phyloP scores from a whole-genome alignment of 2,888 invertebrate genomes.

The Parnassius glacialis region DNA sequence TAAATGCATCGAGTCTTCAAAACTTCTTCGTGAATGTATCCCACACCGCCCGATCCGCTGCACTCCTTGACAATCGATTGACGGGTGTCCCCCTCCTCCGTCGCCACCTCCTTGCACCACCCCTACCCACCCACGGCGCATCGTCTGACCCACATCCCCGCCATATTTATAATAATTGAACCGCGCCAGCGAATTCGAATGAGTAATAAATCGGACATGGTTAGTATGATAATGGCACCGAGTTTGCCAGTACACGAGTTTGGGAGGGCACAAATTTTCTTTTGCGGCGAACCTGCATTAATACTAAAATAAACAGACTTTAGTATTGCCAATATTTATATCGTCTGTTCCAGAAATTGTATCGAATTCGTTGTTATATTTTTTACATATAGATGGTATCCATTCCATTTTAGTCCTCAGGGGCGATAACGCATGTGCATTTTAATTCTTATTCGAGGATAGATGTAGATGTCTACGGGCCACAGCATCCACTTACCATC shows the following conservation, averaged over 20 bases:
- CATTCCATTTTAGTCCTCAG: no score
- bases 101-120: conserved; percentile 33
- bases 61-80: conserved; percentile 82
- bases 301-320: conserved; percentile 5
- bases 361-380: not conserved
- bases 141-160: conserved; percentile 72
- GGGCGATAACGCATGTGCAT: no score
- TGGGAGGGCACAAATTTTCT: conserved; percentile 23
- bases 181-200: conserved; percentile 49
- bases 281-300: conserved; percentile 23
- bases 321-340: conserved; percentile 10
- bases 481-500: no score
- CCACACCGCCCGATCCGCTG: conserved; percentile 55
- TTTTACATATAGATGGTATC: no score
- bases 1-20: conserved; percentile 39
- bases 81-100: conserved; percentile 65
- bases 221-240: conserved; percentile 36
- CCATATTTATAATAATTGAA: conserved; percentile 80
- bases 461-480: no score
- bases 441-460: no score
- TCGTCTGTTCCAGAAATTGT: conserved; percentile 6
- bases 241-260: conserved; percentile 27
- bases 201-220: conserved; percentile 42
- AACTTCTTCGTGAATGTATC: conserved; percentile 38
- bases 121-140: conserved; percentile 43